phyloP scores from a whole-genome alignment of 2,797 vertebrate genomes.

The Sternotherus odoratus region DNA sequence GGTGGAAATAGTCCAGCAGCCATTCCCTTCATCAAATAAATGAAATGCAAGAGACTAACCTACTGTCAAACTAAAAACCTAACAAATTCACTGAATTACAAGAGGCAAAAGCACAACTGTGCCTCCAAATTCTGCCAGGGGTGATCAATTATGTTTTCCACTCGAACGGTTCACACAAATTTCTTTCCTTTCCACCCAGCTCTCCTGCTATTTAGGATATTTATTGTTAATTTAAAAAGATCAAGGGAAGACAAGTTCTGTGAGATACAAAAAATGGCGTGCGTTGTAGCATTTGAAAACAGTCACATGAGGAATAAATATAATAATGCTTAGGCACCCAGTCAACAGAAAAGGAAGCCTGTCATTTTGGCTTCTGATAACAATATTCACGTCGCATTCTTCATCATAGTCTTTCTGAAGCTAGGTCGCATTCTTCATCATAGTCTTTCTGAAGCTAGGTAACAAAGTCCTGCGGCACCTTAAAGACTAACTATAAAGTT shows the following conservation, averaged over 20 bases:
- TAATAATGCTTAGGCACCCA: not conserved
- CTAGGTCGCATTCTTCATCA: no score
- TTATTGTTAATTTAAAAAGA: not conserved
- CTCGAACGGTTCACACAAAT: not conserved
- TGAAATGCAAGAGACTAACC: not conserved
- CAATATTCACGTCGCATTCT: not conserved
- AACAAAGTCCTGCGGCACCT: no score
- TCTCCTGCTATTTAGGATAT: slow-evolving; percentile 1
- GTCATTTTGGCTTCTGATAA: not conserved
- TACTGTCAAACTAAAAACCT: not conserved
- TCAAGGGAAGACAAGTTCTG: not conserved
- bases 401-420: not conserved
- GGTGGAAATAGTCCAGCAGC: not conserved
- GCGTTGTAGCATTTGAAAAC: slow-evolving; percentile 6
- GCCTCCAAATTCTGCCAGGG: not conserved
- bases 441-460: no score
- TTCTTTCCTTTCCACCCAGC: not conserved
- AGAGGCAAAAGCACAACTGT: not conserved
- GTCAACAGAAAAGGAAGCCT: not conserved
- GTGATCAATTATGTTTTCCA: not conserved
- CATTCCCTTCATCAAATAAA: not conserved
- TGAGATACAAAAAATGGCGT: not conserved
- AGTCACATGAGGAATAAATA: not conserved
- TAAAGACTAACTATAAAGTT: no score
- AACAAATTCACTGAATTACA: not conserved